These are phyloP conservation scores for Stramonita haemastoma DNA, from an alignment of 2,888 invertebrate species.

Conservation along the genomic window DNA sequence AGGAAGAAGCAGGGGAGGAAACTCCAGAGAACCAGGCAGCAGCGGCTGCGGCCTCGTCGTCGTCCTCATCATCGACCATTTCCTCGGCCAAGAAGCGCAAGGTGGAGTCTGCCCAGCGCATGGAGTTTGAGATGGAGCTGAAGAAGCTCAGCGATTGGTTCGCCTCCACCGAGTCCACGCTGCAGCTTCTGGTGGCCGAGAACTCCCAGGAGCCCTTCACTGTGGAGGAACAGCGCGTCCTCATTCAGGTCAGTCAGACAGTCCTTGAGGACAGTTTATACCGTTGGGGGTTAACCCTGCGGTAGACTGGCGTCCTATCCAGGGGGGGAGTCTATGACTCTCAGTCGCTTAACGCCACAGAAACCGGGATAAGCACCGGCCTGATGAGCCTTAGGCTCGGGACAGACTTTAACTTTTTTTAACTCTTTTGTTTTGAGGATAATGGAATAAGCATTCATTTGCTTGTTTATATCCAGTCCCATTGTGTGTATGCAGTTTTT, in stretches of 20 bases:
- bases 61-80: not conserved
- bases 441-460: too few species aligned
- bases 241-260: slow-evolving; percentile 71
- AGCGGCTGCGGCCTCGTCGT: not conserved
- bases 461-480: too few species aligned
- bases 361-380: too few species aligned
- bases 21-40: slow-evolving; percentile 42
- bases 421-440: too few species aligned
- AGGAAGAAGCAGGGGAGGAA: slow-evolving; percentile 57
- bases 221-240: slow-evolving; percentile 79
- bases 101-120: slow-evolving; percentile 59
- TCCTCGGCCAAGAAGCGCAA: slow-evolving; percentile 59
- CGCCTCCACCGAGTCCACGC: slow-evolving; percentile 72
- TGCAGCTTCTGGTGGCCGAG: slow-evolving; percentile 74
- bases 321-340: too few species aligned
- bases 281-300: too few species aligned
- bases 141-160: slow-evolving; percentile 73
- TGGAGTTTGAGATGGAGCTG: slow-evolving; percentile 71
- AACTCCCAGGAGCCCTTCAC: slow-evolving; percentile 80
- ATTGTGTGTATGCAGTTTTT: too few species aligned
- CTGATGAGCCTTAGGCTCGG: too few species aligned
- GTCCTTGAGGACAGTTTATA: slow-evolving; percentile 49
- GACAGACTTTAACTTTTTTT: too few species aligned
- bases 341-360: too few species aligned
- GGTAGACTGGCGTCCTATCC: too few species aligned